Evolutionary conservation across 2,113 vertebrate genomes (phyloP), one percentile per base, ranked within the genome.

Genomic region (Herpailurus yagouaroundi): DNA sequence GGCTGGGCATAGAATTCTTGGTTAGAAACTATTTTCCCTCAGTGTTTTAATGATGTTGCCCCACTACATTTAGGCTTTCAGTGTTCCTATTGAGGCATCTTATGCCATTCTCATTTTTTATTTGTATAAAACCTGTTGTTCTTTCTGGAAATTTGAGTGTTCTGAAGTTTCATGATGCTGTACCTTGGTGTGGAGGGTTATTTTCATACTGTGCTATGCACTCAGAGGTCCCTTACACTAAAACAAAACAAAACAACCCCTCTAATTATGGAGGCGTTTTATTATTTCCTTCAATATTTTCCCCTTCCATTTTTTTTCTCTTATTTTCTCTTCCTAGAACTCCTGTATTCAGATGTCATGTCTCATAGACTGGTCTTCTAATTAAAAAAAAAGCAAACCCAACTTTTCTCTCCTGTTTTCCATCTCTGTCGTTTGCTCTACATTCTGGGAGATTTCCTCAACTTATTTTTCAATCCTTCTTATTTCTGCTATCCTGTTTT

Each of bases 381-480:
- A 80, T 86, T 85, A 64, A 15, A 73, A 83, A 80, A 60, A 60
- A 60, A 23, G 21, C 57, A 60, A 60, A 25, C 21, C 57, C 21
- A 60, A 18, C 0, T 13, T 84, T 89, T 92, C 14, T 82, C 7
- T 41, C 16, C 29, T 4, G 33, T 83, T 92, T 82, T 68, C 71
- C 16, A 19, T 80, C 38, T 91, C 48, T 89, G 3, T 50, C 21
- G 45, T 64, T 80, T 93, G 41, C 48, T 73, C 2, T 86, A 50
- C 1, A 77, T 93, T 94, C 45, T 48, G 60, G 94, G 55, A 92
- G 10, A 88, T 91, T 89, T 85, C 29, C 57, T 97, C 45, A 71
- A 57, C 27, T 95, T 97, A 60, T 48, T 89, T 92, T 76, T 7
- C 21, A 94, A 13, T 80, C 38, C 29, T 91, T 90, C 92, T 79